Percentiles rank a stretch among this genome's conserved stretches.
Conservation (phyloP, 35 echinoderm and acorn worm species). For the Ophioderma brevispina region DNA sequence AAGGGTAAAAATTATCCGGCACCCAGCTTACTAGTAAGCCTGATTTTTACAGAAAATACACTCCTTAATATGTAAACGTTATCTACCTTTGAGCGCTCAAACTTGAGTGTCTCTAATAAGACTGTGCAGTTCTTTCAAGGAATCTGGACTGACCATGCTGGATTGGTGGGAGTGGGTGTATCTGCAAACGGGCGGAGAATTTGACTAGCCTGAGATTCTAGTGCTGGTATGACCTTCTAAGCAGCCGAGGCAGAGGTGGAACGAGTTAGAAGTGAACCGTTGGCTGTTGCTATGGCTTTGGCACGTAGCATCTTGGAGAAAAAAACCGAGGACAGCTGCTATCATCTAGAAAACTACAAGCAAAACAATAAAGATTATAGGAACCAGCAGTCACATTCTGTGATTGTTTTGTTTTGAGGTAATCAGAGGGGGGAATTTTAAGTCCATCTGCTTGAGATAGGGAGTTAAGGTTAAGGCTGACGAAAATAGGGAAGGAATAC, state of each 20-base stretch:
- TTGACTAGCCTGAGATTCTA: not conserved
- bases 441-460: too few species aligned
- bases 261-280: not conserved
- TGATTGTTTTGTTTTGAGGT: too few species aligned
- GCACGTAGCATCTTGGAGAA: not conserved
- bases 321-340: not conserved
- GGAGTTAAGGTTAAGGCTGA: too few species aligned
- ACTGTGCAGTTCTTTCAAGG: slow-evolving; percentile 53
- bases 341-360: not conserved
- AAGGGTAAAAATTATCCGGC: too few species aligned
- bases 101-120: slow-evolving; percentile 69
- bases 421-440: too few species aligned
- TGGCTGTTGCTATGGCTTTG: not conserved
- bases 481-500: too few species aligned
- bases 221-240: not conserved
- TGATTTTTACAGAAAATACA: too few species aligned
- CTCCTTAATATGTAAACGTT: too few species aligned
- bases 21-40: too few species aligned
- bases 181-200: not conserved
- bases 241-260: not conserved
- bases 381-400: too few species aligned
- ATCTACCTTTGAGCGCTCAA: slow-evolving; percentile 5
- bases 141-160: slow-evolving; percentile 48
- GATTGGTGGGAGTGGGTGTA: slow-evolving; percentile 18
- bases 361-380: too few species aligned